Conservation (phyloP, 2,113 vertebrate species). For the Bettongia penicillata region DNA sequence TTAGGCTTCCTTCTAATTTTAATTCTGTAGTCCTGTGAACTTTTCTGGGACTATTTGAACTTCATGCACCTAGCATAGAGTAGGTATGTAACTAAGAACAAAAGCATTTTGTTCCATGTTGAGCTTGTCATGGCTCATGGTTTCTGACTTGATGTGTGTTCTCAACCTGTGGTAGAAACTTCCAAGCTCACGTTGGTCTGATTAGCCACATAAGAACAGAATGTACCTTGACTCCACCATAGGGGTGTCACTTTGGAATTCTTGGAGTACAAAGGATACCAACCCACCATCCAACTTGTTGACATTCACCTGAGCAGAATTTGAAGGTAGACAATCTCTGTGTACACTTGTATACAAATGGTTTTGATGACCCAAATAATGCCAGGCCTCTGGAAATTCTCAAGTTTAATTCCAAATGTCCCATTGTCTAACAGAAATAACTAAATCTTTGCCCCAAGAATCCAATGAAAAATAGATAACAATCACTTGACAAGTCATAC, state of each 20-base stretch:
- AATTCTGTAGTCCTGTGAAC: not conserved
- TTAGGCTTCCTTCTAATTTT: not conserved
- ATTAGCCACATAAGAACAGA: not conserved
- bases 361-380: not conserved
- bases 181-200: not conserved
- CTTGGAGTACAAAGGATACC: too few species aligned
- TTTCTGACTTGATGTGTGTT: not conserved
- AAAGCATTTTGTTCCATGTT: slow-evolving; percentile 43
- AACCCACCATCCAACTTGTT: not conserved
- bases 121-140: not conserved
- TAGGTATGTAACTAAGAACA: slow-evolving; percentile 17
- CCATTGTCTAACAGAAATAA: not conserved
- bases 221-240: not conserved
- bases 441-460: not conserved
- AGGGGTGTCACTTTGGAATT: not conserved
- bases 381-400: not conserved
- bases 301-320: not conserved
- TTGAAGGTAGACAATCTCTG: not conserved
- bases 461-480: not conserved
- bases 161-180: not conserved
- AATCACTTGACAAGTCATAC: not conserved
- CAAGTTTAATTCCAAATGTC: not conserved
- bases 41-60: not conserved
- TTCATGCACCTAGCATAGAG: not conserved
- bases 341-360: not conserved